These are phyloP conservation scores for Xestia sexstrigata DNA, from an alignment of 2,888 invertebrate genomes.

Conservation along the genomic window DNA sequence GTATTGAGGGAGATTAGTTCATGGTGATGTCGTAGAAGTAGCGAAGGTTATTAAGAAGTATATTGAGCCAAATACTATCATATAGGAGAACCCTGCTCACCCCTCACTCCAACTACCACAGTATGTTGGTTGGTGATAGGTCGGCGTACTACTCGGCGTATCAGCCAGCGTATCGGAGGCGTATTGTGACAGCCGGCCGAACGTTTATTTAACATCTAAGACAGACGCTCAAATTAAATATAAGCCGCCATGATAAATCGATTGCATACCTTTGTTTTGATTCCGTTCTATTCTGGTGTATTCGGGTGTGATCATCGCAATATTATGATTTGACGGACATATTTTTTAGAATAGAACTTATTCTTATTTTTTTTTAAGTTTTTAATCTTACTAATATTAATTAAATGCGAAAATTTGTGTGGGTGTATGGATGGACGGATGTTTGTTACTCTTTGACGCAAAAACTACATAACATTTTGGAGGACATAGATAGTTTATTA, in stretches of 20 bases:
- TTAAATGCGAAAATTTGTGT: no score
- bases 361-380: no score
- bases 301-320: neutral
- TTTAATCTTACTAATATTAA: no score
- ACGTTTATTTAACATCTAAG: slow-evolving; percentile 62
- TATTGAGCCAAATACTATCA: neutral
- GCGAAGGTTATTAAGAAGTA: neutral
- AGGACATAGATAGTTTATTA: no score
- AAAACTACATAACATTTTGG: no score
- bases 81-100: neutral
- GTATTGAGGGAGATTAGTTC: no score
- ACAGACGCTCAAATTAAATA: slow-evolving; percentile 41
- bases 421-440: no score
- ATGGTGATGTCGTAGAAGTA: neutral
- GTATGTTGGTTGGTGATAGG: neutral
- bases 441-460: no score
- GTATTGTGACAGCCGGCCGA: slow-evolving; percentile 61
- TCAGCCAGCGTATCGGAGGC: slow-evolving; percentile 32
- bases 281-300: slow-evolving; percentile 10
- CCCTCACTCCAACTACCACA: neutral
- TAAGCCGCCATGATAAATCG: slow-evolving; percentile 41
- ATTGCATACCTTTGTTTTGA: slow-evolving; percentile 50
- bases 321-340: neutral
- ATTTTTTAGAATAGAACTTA: no score
- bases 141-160: neutral